Evolutionary conservation across 2,888 invertebrate genomes (phyloP).

Genomic region (Apantesis nais): DNA sequence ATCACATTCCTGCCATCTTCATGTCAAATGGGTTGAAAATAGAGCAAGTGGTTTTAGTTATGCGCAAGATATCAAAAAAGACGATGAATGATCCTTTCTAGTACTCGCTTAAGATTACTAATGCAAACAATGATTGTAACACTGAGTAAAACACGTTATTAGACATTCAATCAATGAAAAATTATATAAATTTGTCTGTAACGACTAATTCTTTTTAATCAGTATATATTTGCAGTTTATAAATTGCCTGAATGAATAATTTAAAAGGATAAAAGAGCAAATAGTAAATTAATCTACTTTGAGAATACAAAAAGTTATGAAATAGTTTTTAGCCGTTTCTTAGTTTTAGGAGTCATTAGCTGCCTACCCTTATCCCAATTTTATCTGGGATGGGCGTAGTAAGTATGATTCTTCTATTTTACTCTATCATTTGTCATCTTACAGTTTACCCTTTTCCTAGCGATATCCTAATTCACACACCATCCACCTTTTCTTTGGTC

Average conservation of each 20-base stretch:
- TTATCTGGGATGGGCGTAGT: too few species aligned
- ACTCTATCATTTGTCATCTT: too few species aligned
- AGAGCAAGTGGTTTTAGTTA: conserved; percentile 4
- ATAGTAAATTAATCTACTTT: too few species aligned
- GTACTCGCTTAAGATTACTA: neutral
- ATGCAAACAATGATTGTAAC: neutral
- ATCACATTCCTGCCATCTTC: conserved; percentile 31
- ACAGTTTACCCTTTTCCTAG: too few species aligned
- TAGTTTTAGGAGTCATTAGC: too few species aligned
- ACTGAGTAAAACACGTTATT: neutral
- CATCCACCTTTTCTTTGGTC: too few species aligned
- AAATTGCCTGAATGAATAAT: neutral
- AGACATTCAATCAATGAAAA: neutral
- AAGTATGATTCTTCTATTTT: too few species aligned
- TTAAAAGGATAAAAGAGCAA: neutral
- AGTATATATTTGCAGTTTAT: neutral
- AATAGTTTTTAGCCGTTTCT: too few species aligned
- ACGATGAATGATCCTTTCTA: neutral
- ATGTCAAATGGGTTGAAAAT: conserved; percentile 21
- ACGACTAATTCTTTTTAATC: neutral
- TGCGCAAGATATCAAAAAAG: neutral
- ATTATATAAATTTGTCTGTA: neutral
- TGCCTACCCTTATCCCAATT: too few species aligned
- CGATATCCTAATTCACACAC: too few species aligned
- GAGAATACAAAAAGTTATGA: too few species aligned